A percentile compares a stretch with the other conserved stretches of the same genome.
These are phyloP conservation scores for Dinocampus coccinellae DNA, from an alignment of 2,888 invertebrate species.

Conservation along the genomic window DNA sequence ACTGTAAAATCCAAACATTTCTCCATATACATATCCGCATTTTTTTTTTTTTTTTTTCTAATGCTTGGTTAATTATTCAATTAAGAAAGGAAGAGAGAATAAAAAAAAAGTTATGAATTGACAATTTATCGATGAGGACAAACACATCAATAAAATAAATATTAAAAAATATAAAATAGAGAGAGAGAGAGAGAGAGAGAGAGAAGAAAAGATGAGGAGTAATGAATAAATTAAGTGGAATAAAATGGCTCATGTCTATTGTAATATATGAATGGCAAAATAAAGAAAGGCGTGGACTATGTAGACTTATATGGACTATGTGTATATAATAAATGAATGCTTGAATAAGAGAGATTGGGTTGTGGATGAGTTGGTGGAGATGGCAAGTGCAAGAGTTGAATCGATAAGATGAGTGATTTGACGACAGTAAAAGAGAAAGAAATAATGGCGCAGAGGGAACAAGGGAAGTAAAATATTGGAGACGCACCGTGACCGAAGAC, in stretches of 20 bases:
- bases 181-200: no score
- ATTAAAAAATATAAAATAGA: no score
- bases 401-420: conserved; percentile 23
- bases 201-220: neutral
- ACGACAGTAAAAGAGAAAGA: conserved; percentile 19
- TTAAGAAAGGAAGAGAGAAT: neutral
- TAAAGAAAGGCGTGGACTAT: conserved; percentile 5
- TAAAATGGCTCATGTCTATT: neutral
- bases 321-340: conserved; percentile 33
- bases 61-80: neutral
- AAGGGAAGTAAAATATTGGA: neutral
- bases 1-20: conserved; percentile 43
- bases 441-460: neutral
- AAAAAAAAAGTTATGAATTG: neutral
- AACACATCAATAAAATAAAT: neutral
- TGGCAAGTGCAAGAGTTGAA: neutral
- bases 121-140: neutral
- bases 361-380: neutral
- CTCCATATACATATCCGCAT: conserved; percentile 19
- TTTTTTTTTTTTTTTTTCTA: neutral
- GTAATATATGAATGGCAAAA: conserved; percentile 35
- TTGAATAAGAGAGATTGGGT: conserved; percentile 40
- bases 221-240: neutral
- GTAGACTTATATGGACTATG: neutral
- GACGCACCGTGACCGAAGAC: conserved; percentile 1